Percentiles rank a stretch among this genome's conserved stretches.
Evolutionary conservation across 1,140 invertebrate species (phyloP).

Genomic region (Heliconius eleuchia): DNA sequence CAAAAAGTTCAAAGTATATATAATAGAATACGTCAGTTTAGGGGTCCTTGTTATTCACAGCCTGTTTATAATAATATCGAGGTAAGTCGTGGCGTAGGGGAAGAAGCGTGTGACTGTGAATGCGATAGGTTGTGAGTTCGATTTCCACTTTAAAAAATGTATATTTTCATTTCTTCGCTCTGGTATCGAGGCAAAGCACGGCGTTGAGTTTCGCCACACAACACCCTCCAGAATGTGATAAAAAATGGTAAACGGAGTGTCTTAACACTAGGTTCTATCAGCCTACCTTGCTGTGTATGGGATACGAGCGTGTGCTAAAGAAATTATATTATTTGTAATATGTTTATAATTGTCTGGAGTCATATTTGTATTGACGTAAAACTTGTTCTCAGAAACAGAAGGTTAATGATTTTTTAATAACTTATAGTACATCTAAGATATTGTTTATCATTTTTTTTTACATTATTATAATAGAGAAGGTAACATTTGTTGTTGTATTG

Average conservation of each 20-base stretch:
- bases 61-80: neutral
- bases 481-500: neutral
- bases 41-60: neutral
- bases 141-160: no score
- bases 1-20: neutral
- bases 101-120: no score
- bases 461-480: neutral
- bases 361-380: neutral
- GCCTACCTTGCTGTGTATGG: no score
- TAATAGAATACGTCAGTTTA: neutral
- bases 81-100: neutral
- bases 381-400: neutral
- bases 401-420: conserved; percentile 13
- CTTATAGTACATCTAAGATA: neutral
- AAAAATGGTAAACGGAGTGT: no score
- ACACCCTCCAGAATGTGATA: no score
- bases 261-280: no score
- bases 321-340: no score
- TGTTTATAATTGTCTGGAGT: neutral
- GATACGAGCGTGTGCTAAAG: no score
- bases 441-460: neutral
- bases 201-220: no score
- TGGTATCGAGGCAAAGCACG: no score
- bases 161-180: no score
- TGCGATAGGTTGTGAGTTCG: no score